Conservation (phyloP, 2,888 invertebrate species). For the Molanna angustata region DNA sequence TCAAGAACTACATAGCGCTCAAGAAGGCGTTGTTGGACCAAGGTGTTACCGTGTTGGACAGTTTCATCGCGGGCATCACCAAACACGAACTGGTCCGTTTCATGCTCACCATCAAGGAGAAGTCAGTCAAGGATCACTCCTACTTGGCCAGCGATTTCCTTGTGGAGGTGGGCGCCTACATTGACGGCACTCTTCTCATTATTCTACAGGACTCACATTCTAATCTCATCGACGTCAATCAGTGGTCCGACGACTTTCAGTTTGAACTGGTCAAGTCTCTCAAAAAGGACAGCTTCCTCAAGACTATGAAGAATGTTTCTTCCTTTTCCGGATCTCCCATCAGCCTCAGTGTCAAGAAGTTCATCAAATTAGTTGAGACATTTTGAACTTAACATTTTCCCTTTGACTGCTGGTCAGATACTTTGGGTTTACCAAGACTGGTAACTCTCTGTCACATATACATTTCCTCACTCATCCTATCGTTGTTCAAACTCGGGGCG, state of each 20-base stretch:
- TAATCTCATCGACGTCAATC: background rate
- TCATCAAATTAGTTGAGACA: background rate
- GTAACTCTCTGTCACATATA: no score
- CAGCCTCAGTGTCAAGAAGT: background rate
- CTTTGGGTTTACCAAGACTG: no score
- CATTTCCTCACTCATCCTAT: no score
- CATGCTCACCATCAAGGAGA: constrained; percentile 10
- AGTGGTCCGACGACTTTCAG: constrained; percentile 9
- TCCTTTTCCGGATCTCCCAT: background rate
- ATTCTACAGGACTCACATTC: background rate
- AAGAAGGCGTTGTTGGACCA: background rate
- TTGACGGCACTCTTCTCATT: background rate
- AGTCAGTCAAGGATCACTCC: background rate
- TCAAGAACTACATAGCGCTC: background rate
- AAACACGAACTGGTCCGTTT: constrained; percentile 13
- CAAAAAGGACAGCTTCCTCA: constrained; percentile 5
- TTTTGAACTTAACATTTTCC: no score
- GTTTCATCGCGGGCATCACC: no score
- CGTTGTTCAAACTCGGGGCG: no score
- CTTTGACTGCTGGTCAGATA: no score
- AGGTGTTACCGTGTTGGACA: no score
- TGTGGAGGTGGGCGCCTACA: constrained; percentile 7
- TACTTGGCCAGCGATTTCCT: constrained; percentile 5
- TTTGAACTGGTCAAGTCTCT: constrained; percentile 7
- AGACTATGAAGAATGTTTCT: constrained; percentile 3